Evolutionary conservation across 2,797 vertebrate species (phyloP).

Genomic region (Glossophaga mutica): DNA sequence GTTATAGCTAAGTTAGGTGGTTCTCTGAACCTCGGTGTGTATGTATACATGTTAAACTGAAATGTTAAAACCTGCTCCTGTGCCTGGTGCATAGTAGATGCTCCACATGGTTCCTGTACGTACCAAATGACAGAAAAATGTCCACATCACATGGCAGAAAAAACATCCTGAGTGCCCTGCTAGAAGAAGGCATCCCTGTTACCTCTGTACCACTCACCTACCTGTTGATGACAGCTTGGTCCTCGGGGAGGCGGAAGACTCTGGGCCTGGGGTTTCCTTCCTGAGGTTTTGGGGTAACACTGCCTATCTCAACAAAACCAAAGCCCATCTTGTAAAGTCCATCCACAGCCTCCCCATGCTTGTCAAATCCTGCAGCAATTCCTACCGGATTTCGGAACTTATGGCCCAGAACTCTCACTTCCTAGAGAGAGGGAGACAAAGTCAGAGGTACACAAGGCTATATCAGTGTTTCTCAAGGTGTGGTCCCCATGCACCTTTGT

Average conservation of each 20-base stretch:
- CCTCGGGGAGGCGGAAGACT: slow-evolving; percentile 90
- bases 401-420: slow-evolving; percentile 88
- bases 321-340: slow-evolving; percentile 94
- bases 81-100: not conserved
- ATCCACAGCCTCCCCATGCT: slow-evolving; percentile 93
- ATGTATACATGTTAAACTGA: not conserved
- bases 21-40: not conserved
- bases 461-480: not conserved
- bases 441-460: not conserved
- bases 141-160: not conserved
- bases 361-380: slow-evolving; percentile 97
- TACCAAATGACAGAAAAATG: not conserved
- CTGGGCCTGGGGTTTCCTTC: slow-evolving; percentile 94
- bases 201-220: slow-evolving; percentile 62
- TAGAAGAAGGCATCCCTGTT: not conserved
- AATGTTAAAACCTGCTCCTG: not conserved
- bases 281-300: slow-evolving; percentile 93
- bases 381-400: slow-evolving; percentile 94
- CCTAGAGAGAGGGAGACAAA: slow-evolving; percentile 80
- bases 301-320: slow-evolving; percentile 97
- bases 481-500: not conserved
- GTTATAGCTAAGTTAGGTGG: not conserved
- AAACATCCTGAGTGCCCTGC: not conserved
- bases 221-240: slow-evolving; percentile 95
- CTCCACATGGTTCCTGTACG: not conserved